Base-by-base conservation (phyloP, 2,797 vertebrate species). In the Cetoscarus ocellatus region DNA sequence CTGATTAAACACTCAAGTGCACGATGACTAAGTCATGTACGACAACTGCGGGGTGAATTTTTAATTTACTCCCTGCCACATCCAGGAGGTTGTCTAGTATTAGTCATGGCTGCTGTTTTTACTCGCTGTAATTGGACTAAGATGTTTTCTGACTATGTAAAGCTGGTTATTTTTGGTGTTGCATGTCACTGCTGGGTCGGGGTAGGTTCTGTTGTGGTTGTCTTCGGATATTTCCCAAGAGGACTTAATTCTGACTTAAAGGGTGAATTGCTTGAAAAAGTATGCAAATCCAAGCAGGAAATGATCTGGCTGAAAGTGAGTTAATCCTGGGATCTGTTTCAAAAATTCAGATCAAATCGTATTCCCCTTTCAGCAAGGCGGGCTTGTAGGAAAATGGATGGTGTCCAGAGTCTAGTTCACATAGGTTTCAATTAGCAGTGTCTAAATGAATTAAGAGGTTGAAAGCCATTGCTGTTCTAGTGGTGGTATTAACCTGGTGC, bases 381-480 rank as follows among this genome's bases (percentile, higher is more conserved):
- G 62, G 68, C 67, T 70, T 52, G 49, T 56, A 51, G 65, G 79
- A 84, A 85, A 90, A 91, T 85, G 86, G 84, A 86, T 77, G 80
- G 77, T 87, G 86, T 92, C 90, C 88, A 85, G 81, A 86, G 81
- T 86, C 78, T 76, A 84, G 88, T 90, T 92, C 85, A 90, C 84
- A 80, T 66, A 75, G 87, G 86, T 90, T 91, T 93, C 90, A 91
- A 91, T 93, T 92, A 92, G 88, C 76, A 68, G 85, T 86, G 88
- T 87, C 90, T 84, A 89, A 92, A 91, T 93, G 89, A 93, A 93
- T 93, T 91, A 92, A 90, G 87, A 92, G 89, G 86, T 91, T 92
- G 87, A 93, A 92, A 90, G 86, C 82, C 89, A 83, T 84, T 77
- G 89, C 88, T 86, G 90, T 90, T 92, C 82, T 81, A 86, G 84